A percentile compares a stretch with the other conserved stretches of the same genome.
Evolutionary conservation across 1,140 invertebrate species (phyloP).

Genomic region (Leptinotarsa lineolata): DNA sequence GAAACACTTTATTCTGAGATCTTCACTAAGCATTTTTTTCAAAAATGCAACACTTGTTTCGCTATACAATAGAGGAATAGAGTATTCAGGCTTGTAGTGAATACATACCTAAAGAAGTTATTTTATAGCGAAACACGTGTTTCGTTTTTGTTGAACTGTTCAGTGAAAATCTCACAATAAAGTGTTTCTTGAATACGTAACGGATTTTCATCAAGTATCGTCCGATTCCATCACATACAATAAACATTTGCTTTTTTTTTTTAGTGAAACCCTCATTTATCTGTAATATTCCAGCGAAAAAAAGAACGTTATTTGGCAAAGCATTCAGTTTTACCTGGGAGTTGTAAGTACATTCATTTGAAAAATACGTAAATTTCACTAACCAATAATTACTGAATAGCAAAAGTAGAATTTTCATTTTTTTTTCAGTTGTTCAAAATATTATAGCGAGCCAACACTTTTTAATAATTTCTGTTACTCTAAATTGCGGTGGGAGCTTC

Average conservation of each 20-base stretch:
- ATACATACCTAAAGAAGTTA: too few relatives aligned
- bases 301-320: neutral
- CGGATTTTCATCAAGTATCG: too few relatives aligned
- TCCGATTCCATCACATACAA: too few relatives aligned
- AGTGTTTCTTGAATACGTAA: too few relatives aligned
- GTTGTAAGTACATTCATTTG: slow-evolving; percentile 21
- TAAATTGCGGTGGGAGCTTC: slow-evolving; percentile 36
- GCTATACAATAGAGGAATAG: too few relatives aligned
- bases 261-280: neutral
- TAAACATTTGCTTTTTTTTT: neutral
- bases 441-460: slow-evolving; percentile 53
- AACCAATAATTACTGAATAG: neutral
- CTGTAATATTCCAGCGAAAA: neutral
- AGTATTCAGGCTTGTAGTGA: too few relatives aligned
- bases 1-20: too few relatives aligned
- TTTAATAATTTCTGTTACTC: slow-evolving; percentile 51
- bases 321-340: slow-evolving; percentile 6
- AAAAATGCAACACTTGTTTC: too few relatives aligned
- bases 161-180: too few relatives aligned
- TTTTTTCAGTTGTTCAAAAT: slow-evolving; percentile 42
- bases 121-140: too few relatives aligned
- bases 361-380: neutral
- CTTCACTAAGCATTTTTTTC: too few relatives aligned
- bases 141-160: too few relatives aligned
- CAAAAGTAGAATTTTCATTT: slow-evolving; percentile 13